These are phyloP conservation scores for Brachionus rotundiformis DNA, from an alignment of 1,140 invertebrate genomes.

Conservation along the genomic window DNA sequence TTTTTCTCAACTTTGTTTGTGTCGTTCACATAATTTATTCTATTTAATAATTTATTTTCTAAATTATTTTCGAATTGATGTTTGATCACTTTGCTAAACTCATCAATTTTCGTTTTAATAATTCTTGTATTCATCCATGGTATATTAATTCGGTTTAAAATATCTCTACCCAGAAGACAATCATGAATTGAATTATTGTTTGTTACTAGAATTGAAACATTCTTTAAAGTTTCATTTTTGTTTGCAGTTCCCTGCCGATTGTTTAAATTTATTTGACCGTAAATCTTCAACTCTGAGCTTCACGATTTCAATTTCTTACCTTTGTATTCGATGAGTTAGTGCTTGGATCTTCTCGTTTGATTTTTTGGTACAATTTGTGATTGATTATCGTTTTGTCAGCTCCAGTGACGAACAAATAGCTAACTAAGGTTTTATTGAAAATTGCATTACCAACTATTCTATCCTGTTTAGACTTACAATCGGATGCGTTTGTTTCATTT, in stretches of 20 bases:
- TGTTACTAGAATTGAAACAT: constrained; percentile 23
- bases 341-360: constrained; percentile 8
- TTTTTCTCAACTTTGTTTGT: neutral
- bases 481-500: constrained; percentile 2
- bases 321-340: constrained; percentile 14
- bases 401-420: constrained; percentile 12
- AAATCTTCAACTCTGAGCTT: constrained; percentile 24
- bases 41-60: no score
- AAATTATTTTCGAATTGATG: constrained; percentile 13
- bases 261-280: constrained; percentile 39
- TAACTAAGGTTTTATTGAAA: constrained; percentile 13
- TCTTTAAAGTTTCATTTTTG: constrained; percentile 22
- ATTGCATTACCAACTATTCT: constrained; percentile 23
- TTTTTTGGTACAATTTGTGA: constrained; percentile 18
- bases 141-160: constrained; percentile 7
- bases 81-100: constrained; percentile 26
- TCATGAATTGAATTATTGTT: neutral
- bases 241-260: constrained; percentile 24
- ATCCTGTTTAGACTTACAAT: neutral
- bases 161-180: constrained; percentile 5
- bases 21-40: constrained; percentile 4
- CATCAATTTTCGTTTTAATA: neutral
- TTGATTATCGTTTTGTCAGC: constrained; percentile 30
- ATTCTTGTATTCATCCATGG: constrained; percentile 4
- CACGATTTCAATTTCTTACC: constrained; percentile 21